A percentile compares a stretch with the other conserved stretches of the same genome.
phyloP scores from a whole-genome alignment of 2,888 invertebrate species.

The Drosophila mayaguana region DNA sequence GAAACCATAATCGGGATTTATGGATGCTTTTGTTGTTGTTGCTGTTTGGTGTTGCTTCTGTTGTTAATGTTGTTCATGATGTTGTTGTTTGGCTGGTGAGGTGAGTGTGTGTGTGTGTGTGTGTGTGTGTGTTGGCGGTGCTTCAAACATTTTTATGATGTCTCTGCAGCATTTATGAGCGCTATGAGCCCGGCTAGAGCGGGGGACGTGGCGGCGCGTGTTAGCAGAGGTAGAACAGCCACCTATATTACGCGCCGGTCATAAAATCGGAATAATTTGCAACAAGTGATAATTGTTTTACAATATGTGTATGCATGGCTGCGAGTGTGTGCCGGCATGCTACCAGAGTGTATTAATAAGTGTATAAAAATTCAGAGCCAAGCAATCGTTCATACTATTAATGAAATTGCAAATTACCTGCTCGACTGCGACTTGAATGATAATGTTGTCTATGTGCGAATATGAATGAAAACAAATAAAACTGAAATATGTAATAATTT shows the following conservation, averaged over 20 bases:
- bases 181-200: constrained; percentile 25
- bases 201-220: constrained; percentile 23
- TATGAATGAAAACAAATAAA: background rate
- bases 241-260: constrained; percentile 73
- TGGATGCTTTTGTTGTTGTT: constrained; percentile 65
- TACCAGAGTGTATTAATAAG: constrained; percentile 48
- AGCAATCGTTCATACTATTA: background rate
- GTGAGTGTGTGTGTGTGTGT: background rate
- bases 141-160: constrained; percentile 81
- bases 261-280: constrained; percentile 79
- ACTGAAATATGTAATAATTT: background rate
- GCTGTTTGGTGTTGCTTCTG: constrained; percentile 49
- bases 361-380: constrained; percentile 11
- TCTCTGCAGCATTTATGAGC: constrained; percentile 79
- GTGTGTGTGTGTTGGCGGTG: constrained; percentile 56
- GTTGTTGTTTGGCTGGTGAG: constrained; percentile 44
- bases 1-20: constrained; percentile 81
- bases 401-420: background rate
- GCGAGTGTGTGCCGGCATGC: background rate
- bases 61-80: constrained; percentile 48
- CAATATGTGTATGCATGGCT: constrained; percentile 59
- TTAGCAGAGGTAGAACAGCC: constrained; percentile 59
- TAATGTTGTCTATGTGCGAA: background rate
- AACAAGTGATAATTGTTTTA: constrained; percentile 82
- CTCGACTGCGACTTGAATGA: constrained; percentile 3